Conservation (phyloP, 2,113 vertebrate genomes). For the Oxygymnocypris stewartii region DNA sequence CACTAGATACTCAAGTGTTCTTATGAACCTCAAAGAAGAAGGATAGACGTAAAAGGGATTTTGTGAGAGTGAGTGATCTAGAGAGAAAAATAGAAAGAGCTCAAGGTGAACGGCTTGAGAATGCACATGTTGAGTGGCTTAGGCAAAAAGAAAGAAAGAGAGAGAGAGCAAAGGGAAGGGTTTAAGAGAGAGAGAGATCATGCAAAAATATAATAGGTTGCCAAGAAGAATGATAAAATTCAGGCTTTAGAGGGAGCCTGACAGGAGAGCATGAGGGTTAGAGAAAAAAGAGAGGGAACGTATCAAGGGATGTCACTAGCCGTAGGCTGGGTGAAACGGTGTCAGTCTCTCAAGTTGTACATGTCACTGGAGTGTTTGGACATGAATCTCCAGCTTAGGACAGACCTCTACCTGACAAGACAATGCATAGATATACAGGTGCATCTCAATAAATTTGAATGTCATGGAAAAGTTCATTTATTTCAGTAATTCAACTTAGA, state of each 20-base stretch:
- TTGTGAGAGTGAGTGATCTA: constrained; percentile 29
- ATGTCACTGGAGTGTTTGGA: constrained; percentile 16
- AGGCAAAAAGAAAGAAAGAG: constrained; percentile 28
- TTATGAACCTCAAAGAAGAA: constrained; percentile 50
- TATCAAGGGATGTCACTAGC: constrained; percentile 40
- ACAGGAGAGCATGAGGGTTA: constrained; percentile 25
- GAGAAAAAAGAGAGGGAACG: neutral
- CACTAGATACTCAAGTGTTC: constrained; percentile 49
- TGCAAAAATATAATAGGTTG: neutral
- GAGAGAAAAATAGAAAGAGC: constrained; percentile 19
- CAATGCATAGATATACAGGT: neutral
- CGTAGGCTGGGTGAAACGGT: constrained; percentile 41
- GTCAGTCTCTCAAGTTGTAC: constrained; percentile 35
- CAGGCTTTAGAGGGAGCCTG: constrained; percentile 19
- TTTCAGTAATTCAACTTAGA: no score
- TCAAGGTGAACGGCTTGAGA: constrained; percentile 41
- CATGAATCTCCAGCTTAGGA: constrained; percentile 20
- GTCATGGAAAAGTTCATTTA: no score
- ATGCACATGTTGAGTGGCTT: constrained; percentile 32
- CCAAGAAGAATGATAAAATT: constrained; percentile 46
- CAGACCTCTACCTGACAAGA: constrained; percentile 24
- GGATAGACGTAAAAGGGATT: constrained; percentile 11
- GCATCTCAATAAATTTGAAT: no score
- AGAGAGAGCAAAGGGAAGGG: neutral
- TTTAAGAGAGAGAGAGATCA: constrained; percentile 5